Conservation (phyloP, 2,113 vertebrate genomes). For the Paramormyrops kingsleyae region DNA sequence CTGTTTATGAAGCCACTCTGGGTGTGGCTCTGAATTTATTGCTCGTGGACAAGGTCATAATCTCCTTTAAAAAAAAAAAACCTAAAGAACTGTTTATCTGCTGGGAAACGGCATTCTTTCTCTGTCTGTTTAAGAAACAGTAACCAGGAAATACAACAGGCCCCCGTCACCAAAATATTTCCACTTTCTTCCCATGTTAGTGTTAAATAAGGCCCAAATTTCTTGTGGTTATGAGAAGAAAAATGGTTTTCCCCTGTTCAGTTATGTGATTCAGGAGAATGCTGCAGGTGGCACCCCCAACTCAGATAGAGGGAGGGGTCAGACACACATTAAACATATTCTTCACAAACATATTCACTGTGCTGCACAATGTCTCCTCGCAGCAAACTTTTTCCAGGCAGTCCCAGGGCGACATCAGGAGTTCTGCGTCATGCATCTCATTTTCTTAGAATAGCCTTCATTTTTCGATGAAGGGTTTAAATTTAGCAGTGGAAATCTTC, state of each 20-base stretch:
- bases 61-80: constrained; percentile 5
- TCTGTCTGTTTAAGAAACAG: not conserved
- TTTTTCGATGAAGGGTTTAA: constrained; percentile 35
- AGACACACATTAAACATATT: not conserved
- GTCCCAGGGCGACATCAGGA: not conserved
- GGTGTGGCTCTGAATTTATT: constrained; percentile 57
- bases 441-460: not conserved
- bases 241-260: not conserved
- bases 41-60: constrained; percentile 35
- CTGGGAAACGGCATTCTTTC: not conserved
- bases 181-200: not conserved
- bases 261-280: not conserved
- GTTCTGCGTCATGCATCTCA: not conserved
- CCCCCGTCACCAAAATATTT: not conserved
- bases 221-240: not conserved
- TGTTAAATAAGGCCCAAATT: not conserved
- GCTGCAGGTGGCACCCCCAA: not conserved
- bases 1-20: constrained; percentile 55
- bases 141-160: constrained; percentile 25
- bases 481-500: constrained; percentile 41
- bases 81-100: not conserved
- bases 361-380: not conserved
- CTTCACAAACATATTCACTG: not conserved
- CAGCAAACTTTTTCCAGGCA: not conserved
- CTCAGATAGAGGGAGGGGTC: not conserved